Evolutionary conservation across 2,113 vertebrate genomes (phyloP).

Genomic region (Phocoena sinus): DNA sequence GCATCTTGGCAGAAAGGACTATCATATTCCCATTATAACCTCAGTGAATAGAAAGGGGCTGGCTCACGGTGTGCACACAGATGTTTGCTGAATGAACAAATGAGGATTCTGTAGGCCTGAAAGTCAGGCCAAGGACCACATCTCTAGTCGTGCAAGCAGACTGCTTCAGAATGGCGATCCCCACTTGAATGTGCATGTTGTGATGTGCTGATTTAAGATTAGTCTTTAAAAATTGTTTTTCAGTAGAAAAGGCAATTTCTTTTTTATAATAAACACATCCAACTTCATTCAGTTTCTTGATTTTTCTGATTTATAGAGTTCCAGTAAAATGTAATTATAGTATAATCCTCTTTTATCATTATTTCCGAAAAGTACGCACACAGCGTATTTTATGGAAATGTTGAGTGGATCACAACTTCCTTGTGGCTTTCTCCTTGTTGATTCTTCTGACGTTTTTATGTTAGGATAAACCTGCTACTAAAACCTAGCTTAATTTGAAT

Average conservation of each 20-base stretch:
- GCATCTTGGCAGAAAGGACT: not conserved
- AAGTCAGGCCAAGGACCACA: not conserved
- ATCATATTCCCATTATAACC: fast-evolving
- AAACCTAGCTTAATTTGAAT: not conserved
- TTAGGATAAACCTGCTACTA: not conserved
- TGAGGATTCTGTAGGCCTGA: not conserved
- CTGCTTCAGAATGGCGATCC: not conserved
- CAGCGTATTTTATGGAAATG: not conserved
- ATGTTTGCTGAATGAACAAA: not conserved
- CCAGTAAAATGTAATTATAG: not conserved
- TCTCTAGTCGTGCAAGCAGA: not conserved
- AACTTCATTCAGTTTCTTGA: not conserved
- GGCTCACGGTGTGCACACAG: not conserved
- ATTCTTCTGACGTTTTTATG: not conserved
- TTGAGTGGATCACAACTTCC: not conserved
- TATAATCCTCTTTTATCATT: not conserved
- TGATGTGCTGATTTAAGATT: not conserved
- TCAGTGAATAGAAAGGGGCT: too few relatives aligned
- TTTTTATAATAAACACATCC: not conserved
- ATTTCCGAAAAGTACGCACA: not conserved
- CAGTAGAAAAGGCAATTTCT: not conserved
- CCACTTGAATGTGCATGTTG: too few relatives aligned
- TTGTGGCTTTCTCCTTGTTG: not conserved
- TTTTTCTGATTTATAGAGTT: not conserved
- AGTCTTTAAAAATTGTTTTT: not conserved